A percentile compares a stretch with the other conserved stretches of the same genome.
These are phyloP conservation scores for Crioceris asparagi DNA, from an alignment of 2,888 invertebrate species.

Conservation along the genomic window DNA sequence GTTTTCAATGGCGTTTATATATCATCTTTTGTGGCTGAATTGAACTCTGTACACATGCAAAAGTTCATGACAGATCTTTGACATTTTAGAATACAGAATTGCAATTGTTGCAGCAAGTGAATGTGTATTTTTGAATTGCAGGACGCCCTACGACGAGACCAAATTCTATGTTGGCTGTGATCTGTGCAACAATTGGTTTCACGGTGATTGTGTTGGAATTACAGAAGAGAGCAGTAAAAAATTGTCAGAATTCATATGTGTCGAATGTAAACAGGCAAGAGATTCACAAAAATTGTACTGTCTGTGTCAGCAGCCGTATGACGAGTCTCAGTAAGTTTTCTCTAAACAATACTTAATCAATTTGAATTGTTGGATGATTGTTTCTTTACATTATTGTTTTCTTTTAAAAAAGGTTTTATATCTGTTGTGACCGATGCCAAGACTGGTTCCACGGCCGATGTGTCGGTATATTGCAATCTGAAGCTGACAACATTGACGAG, in stretches of 20 bases:
- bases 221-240: conserved; percentile 84
- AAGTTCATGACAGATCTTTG: no score
- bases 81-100: no score
- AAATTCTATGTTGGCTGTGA: conserved; percentile 99
- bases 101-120: no score
- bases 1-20: no score
- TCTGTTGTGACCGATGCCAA: conserved; percentile 97
- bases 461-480: conserved; percentile 88
- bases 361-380: no score
- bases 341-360: background rate
- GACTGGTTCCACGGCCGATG: conserved; percentile 99
- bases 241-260: conserved; percentile 82
- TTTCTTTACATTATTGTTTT: background rate
- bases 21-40: no score
- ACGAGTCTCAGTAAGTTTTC: conserved; percentile 81
- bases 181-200: conserved; percentile 97
- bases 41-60: no score
- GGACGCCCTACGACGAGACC: conserved; percentile 90
- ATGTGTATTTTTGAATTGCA: no score
- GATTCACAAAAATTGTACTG: conserved; percentile 92
- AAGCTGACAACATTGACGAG: conserved; percentile 90
- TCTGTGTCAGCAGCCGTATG: conserved; percentile 91
- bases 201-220: conserved; percentile 91
- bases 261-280: conserved; percentile 73
- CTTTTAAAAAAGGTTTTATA: conserved; percentile 71